These are phyloP conservation scores for Rhopalosiphum nymphaeae DNA, from an alignment of 2,888 invertebrate genomes.

Conservation along the genomic window DNA sequence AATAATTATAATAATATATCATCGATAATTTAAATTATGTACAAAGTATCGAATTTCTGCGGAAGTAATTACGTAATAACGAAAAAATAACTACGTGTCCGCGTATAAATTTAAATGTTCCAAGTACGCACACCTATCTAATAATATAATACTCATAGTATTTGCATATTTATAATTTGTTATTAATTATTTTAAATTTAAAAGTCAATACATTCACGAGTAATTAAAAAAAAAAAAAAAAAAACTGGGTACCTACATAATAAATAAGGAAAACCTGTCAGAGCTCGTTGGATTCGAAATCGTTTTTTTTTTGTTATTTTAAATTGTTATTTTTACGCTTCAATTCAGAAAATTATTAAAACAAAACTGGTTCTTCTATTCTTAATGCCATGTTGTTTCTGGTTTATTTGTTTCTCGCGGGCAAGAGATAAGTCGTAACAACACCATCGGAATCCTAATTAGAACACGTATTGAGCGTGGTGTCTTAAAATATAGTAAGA, in stretches of 20 bases:
- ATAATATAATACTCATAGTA: background rate
- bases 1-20: background rate
- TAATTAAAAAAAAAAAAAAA: background rate
- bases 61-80: background rate
- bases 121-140: background rate
- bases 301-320: background rate
- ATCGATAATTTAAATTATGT: background rate
- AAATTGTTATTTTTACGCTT: slow-evolving; percentile 9
- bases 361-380: slow-evolving; percentile 17
- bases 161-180: background rate
- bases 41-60: background rate
- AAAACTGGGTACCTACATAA: too few species aligned
- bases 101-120: background rate
- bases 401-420: background rate
- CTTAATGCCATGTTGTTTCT: background rate
- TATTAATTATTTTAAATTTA: background rate
- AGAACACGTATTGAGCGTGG: too few species aligned
- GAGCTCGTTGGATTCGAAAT: background rate
- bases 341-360: background rate
- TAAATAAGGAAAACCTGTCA: slow-evolving; percentile 1
- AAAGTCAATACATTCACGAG: background rate
- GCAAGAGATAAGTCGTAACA: background rate
- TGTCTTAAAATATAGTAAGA: background rate
- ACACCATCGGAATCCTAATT: background rate
- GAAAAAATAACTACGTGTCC: background rate